Evolutionary conservation across 2,113 vertebrate genomes (phyloP).

Genomic region (Pteropus alecto): DNA sequence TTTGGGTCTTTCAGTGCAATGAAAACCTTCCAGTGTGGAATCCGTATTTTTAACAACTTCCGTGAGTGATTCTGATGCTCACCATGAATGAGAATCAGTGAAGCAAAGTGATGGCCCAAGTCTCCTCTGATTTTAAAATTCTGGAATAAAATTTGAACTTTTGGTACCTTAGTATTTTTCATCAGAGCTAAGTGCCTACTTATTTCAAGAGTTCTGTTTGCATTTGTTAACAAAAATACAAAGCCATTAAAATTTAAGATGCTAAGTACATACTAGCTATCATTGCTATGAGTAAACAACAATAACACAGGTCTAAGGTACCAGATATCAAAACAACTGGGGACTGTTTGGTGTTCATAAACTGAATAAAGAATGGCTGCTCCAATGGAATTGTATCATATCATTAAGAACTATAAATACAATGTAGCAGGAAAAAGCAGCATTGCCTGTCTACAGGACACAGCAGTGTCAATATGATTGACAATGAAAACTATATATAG

Average conservation of each 20-base stretch:
- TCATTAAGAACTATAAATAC: constrained; percentile 9
- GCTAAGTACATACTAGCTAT: background rate
- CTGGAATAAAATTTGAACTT: background rate
- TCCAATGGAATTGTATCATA: background rate
- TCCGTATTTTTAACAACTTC: background rate
- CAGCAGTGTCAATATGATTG: background rate
- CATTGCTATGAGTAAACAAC: background rate
- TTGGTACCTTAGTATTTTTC: background rate
- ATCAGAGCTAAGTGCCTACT: background rate
- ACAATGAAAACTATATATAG: background rate
- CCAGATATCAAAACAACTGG: background rate
- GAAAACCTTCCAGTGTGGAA: background rate
- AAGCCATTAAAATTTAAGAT: background rate
- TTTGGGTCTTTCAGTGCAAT: background rate
- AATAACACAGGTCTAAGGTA: background rate
- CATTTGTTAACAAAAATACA: constrained; percentile 34
- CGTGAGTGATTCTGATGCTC: background rate
- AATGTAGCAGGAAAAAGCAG: background rate
- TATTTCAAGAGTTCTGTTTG: background rate
- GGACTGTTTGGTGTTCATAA: background rate
- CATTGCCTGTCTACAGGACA: background rate
- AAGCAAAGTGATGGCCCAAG: background rate
- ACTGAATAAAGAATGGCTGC: background rate
- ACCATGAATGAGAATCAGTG: background rate
- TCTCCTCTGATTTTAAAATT: background rate